phyloP scores from a whole-genome alignment of 37 sponge, comb jelly and placozoan genomes.

The Cladorhizidae sp. region DNA sequence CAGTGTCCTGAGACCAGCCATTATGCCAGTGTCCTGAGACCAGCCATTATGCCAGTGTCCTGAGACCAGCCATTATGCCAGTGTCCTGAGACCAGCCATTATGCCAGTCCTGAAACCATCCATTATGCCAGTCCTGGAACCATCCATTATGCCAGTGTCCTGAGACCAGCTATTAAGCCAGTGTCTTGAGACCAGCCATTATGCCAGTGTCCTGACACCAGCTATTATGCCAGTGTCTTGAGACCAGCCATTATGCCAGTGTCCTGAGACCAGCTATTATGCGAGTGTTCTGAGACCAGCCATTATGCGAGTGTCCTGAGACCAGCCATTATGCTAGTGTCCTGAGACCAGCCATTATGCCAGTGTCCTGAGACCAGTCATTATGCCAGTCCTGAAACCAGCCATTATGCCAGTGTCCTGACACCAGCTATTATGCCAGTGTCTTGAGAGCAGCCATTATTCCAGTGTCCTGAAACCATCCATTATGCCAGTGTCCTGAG shows the following conservation, averaged over 20 bases:
- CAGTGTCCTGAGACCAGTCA: not conserved
- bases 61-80: conserved; percentile 76
- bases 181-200: not conserved
- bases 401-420: too few species aligned
- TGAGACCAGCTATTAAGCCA: not conserved
- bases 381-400: not conserved
- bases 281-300: not conserved
- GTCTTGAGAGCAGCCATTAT: not conserved
- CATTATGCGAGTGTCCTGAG: not conserved
- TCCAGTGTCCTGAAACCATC: not conserved
- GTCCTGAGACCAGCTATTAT: not conserved
- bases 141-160: too few species aligned
- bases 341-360: conserved; percentile 14
- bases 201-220: conserved; percentile 9
- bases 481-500: not conserved
- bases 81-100: not conserved
- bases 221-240: not conserved
- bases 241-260: conserved; percentile 14
- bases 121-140: not conserved
- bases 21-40: not conserved
- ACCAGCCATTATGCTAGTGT: not conserved
- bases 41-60: conserved; percentile 52
- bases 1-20: not conserved
- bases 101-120: not conserved
- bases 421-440: not conserved